Percentiles rank a stretch among this genome's conserved stretches.
These are phyloP conservation scores for Noctua comes DNA, from an alignment of 2,888 invertebrate genomes.

Conservation along the genomic window DNA sequence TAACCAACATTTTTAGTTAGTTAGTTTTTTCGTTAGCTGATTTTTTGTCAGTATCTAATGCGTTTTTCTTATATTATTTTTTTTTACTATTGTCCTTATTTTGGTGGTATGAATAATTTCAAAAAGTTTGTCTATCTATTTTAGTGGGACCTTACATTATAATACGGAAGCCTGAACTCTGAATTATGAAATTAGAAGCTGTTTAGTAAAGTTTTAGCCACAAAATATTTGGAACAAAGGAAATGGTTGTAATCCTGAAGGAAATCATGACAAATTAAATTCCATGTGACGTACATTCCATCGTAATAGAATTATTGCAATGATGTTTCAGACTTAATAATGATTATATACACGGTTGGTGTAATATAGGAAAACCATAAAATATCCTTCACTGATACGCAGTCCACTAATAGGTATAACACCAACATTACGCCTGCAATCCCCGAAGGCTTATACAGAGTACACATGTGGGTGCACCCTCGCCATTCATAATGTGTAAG, in stretches of 20 bases:
- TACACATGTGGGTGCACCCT: no score
- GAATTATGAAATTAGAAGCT: background rate
- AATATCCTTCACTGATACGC: background rate
- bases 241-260: background rate
- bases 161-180: background rate
- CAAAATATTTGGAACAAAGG: background rate
- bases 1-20: no score
- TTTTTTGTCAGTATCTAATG: no score
- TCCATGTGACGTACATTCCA: background rate
- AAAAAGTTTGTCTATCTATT: no score
- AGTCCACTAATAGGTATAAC: background rate
- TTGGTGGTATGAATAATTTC: no score
- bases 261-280: background rate
- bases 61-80: no score
- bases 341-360: no score
- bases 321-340: background rate
- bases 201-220: no score
- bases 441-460: background rate
- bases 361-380: background rate
- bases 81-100: no score
- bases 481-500: no score
- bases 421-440: background rate
- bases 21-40: no score
- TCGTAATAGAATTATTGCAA: background rate
- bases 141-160: no score